A percentile compares a stretch with the other conserved stretches of the same genome.
phyloP scores from a whole-genome alignment of 2,797 vertebrate species.

The Hephaestus fuliginosus region DNA sequence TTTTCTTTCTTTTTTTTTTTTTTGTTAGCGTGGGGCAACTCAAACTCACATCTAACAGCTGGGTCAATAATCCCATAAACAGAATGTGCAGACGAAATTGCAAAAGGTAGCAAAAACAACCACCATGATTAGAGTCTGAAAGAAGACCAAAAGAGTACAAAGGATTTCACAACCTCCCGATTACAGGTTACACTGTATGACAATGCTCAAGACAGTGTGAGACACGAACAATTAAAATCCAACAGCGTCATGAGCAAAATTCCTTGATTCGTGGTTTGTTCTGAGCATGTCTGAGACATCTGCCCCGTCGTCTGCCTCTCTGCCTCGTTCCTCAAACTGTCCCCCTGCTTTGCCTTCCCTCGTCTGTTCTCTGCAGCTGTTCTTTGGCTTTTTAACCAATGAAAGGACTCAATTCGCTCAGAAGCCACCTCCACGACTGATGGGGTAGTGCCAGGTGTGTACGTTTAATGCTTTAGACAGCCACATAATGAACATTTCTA shows the following conservation, averaged over 20 bases:
- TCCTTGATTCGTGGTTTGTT: constrained; percentile 57
- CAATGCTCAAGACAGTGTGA: constrained; percentile 70
- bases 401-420: constrained; percentile 57
- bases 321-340: constrained; percentile 25
- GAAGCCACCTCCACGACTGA: constrained; percentile 62
- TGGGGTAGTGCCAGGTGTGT: constrained; percentile 55
- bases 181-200: constrained; percentile 62
- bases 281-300: constrained; percentile 58
- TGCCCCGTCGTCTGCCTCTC: constrained; percentile 19
- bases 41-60: constrained; percentile 72
- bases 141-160: constrained; percentile 71
- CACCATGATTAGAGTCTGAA: constrained; percentile 65
- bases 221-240: constrained; percentile 66
- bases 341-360: constrained; percentile 29
- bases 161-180: constrained; percentile 65
- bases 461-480: constrained; percentile 46
- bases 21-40: constrained; percentile 73
- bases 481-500: constrained; percentile 40
- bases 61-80: constrained; percentile 61
- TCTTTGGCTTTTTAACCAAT: constrained; percentile 76
- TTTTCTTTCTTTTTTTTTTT: constrained; percentile 13
- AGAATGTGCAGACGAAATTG: constrained; percentile 65
- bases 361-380: constrained; percentile 58
- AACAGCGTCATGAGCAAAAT: constrained; percentile 65
- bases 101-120: constrained; percentile 70